Evolutionary conservation across 2,113 vertebrate species (phyloP), one percentile per base, ranked within the genome.

Genomic region (Rhodinocichla rosea): DNA sequence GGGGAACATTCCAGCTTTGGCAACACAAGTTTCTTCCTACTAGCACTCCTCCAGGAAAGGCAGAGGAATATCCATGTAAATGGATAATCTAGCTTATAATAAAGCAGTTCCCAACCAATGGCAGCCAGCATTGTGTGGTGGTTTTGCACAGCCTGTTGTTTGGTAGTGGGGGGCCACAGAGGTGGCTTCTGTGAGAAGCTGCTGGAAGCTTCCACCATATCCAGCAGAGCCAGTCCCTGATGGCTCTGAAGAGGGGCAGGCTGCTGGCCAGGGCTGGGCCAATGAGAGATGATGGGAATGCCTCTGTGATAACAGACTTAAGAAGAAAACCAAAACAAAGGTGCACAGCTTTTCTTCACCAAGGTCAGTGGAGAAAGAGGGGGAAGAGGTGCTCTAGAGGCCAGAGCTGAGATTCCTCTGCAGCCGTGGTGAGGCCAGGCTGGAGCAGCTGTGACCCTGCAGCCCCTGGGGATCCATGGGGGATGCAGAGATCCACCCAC

Each of bases 231-330:
- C 49, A 64, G 1, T 18, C 39, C 32, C 60, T 79, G 76, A 8
- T 30, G 49, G 39, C 39, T 65, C 76, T 65, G 76, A 35, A 8
- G 49, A 55, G 28, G 60, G 39, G 11, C 15, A 4, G 4, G 60
- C 39, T n/a, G 32, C 39, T 53, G 60, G 60, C 32, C 60, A 65
- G 15, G 19, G 16, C 20, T 35, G 20, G 32, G 49, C 32, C 49
- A 53, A 0, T 4, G 1, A 23, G 26, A 53, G 60, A 19, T 8
- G 19, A 3, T 35, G 19, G 39, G 1, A 30, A 65, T 5, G 7
- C 9, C 60, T 44, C 76, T 65, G 32, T 7, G 39, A 23, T 19
- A 6, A 44, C 11, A 10, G 5, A 35, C 17, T 30, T 18, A 28
- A 64, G 47, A 42, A n/a, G 10, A 42, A 44, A 11, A 35, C n/a